Base-by-base conservation (phyloP, 1,140 invertebrate genomes). In the Drosophila nikananu region DNA sequence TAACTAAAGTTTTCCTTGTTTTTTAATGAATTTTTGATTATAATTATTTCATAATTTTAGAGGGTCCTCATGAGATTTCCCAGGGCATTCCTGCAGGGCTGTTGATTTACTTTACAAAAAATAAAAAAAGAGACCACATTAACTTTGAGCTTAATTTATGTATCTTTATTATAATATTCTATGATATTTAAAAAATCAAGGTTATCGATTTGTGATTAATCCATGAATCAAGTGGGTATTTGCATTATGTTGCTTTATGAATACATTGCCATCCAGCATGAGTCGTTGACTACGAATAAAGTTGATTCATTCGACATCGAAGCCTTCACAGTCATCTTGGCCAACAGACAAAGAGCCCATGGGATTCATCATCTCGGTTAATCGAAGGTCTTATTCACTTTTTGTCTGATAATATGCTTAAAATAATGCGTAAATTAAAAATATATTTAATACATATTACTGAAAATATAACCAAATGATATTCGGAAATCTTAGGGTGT, bases 141-240 rank as follows among this genome's bases (percentile, higher is more conserved):
- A 7, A 30, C 3, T 30, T 32, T 0, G 1, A 32, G 21, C 23
- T 15, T 15, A 15, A 4, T 48, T 1, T 7, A 48, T 15, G 46
- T 15, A 25, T 49, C 2, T 10, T 10, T 17, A 25, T 9, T 4
- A 25, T 17, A 25, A 9, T 25, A n/a, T 27, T 27, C 17, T n/a
- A n/a, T 51, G 25, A 51, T 17, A 51, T 27, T 27, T 51, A 12
- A 19, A 51, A 30, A 61, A 25, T 25, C 27, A 46, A 6, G 13
- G 3, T 0, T 30, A 32, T 58, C n/a, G 52, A 35, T n/a, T 30
- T 27, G 30, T 59, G 52, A 60, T 49, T 60, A 60, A 60, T 32
- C 67, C 44, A 39, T 72, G 67, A 73, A 73, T 73, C 70, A 73
- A 60, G 17, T 30, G 54, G 44, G 2, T 19, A 23, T 51, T 60